phyloP scores from a whole-genome alignment of 2,888 invertebrate species.

The Pandemis cinnamomeana region DNA sequence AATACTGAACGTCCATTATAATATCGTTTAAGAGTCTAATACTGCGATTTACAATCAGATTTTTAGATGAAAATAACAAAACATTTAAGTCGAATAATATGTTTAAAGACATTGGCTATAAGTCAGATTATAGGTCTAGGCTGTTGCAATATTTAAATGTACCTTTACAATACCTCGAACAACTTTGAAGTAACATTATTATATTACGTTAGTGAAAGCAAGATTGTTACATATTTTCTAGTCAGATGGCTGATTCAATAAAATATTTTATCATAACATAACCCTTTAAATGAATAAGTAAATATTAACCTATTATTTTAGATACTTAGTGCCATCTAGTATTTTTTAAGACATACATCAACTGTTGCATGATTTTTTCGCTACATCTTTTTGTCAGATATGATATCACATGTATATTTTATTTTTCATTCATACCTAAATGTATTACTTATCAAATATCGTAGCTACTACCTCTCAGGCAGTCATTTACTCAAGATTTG shows the following conservation, averaged over 20 bases:
- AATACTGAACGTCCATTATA: conserved; percentile 30
- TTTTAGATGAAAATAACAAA: neutral
- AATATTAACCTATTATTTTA: neutral
- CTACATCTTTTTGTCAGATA: neutral
- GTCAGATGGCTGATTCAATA: conserved; percentile 28
- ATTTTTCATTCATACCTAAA: neutral
- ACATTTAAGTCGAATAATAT: conserved; percentile 2
- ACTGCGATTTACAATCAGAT: neutral
- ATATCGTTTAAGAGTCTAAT: conserved; percentile 5
- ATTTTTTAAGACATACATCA: neutral
- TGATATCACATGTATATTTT: neutral
- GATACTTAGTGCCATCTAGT: neutral
- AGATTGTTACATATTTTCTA: conserved; percentile 22
- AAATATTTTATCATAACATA: conserved; percentile 10
- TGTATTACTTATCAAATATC: neutral
- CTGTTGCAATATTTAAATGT: conserved; percentile 9
- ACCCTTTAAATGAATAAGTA: neutral
- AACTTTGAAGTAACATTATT: conserved; percentile 1
- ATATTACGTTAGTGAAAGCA: conserved; percentile 6
- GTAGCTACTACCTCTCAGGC: neutral
- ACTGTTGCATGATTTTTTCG: neutral
- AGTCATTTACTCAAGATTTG: neutral
- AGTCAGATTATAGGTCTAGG: conserved; percentile 22
- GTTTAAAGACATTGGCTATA: conserved; percentile 26
- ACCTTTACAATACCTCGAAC: conserved; percentile 15